phyloP scores from a whole-genome alignment of 1,140 invertebrate genomes.

The Asbolus verrucosus region DNA sequence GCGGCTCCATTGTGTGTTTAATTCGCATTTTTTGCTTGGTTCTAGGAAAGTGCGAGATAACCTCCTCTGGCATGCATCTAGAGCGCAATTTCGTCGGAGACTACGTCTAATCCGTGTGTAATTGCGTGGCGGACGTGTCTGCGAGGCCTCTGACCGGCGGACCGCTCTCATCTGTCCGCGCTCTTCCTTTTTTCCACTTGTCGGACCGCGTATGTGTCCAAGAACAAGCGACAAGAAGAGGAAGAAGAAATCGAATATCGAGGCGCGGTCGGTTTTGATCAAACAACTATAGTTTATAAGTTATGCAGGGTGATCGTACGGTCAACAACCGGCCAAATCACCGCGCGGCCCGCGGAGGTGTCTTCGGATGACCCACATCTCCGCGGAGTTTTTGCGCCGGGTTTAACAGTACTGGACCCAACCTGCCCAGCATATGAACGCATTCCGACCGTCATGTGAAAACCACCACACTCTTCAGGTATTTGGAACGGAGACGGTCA shows the following conservation, averaged over 20 bases:
- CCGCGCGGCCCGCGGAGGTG: constrained; percentile 46
- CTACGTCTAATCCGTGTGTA: constrained; percentile 34
- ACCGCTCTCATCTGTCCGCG: constrained; percentile 31
- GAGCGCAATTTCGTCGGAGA: constrained; percentile 33
- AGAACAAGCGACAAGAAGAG: constrained; percentile 27
- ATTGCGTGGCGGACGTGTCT: constrained; percentile 25
- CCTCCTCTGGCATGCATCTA: constrained; percentile 15
- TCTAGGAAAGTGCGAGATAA: constrained; percentile 25
- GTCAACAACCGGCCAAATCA: constrained; percentile 58
- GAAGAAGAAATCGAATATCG: constrained; percentile 45
- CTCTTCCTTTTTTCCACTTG: constrained; percentile 14
- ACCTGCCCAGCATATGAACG: constrained; percentile 41
- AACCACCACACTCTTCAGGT: no score
- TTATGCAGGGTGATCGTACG: constrained; percentile 53
- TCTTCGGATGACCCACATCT: constrained; percentile 52
- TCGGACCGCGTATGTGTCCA: constrained; percentile 20
- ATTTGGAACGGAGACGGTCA: constrained; percentile 18
- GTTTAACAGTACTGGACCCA: constrained; percentile 50
- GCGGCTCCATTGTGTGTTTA: neutral
- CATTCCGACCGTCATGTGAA: constrained; percentile 42
- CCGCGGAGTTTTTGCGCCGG: constrained; percentile 46
- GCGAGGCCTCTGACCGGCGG: constrained; percentile 28
- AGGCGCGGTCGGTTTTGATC: constrained; percentile 52
- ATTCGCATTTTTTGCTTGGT: constrained; percentile 3
- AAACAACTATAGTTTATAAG: constrained; percentile 51